phyloP scores from a whole-genome alignment of 2,113 vertebrate species.

The Istiophorus platypterus region DNA sequence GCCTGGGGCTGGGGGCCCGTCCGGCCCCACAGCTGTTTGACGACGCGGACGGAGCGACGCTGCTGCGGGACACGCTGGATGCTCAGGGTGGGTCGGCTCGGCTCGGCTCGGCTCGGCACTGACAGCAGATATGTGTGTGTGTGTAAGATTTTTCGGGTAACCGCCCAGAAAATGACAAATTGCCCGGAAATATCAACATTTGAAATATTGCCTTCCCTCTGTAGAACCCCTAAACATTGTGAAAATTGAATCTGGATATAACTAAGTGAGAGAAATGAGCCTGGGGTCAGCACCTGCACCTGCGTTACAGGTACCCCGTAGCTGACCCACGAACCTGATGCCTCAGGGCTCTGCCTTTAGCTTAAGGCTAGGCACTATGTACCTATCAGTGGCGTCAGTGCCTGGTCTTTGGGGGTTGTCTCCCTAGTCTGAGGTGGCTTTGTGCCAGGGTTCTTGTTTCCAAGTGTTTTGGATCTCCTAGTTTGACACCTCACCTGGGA shows the following conservation, averaged over 20 bases:
- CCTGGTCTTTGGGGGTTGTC: too few relatives aligned
- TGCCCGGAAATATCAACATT: background rate
- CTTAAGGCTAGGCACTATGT: background rate
- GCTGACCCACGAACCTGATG: background rate
- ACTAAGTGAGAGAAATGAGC: background rate
- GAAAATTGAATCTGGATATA: background rate
- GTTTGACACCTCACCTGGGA: background rate
- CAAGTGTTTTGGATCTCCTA: background rate
- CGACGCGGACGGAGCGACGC: conserved; percentile 13
- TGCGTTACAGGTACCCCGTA: background rate
- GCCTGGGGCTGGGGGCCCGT: conserved; percentile 9
- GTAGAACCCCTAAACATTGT: background rate
- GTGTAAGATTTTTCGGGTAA: too few relatives aligned
- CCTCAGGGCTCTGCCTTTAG: background rate
- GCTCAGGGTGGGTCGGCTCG: conserved; percentile 58
- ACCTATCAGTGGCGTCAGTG: too few relatives aligned
- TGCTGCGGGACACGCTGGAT: conserved; percentile 38
- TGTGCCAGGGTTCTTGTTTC: background rate
- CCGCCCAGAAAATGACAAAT: background rate
- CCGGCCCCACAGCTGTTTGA: background rate
- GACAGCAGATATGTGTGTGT: background rate
- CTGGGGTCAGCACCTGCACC: too few relatives aligned
- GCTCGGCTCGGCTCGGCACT: background rate
- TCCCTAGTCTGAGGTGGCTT: too few relatives aligned
- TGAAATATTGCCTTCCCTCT: background rate